Base-by-base conservation (phyloP, 2,797 vertebrate species). In the Sebastes minor region DNA sequence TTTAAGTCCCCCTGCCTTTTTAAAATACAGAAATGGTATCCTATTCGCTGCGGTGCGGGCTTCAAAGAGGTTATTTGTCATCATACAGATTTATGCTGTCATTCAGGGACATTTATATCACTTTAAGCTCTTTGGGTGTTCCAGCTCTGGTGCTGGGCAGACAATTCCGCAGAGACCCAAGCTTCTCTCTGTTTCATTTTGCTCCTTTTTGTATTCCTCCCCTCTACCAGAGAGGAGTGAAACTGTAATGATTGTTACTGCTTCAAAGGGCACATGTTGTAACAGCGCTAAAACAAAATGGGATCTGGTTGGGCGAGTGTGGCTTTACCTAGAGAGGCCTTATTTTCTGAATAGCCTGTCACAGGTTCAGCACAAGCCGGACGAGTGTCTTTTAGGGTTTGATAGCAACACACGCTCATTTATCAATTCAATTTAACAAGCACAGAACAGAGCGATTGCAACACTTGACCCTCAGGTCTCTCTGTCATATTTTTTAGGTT, bases 11-110 rank as follows among this genome's bases (percentile, higher is more conserved):
- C 32, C 61, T 83, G 82, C 78, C 80, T 86, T 93, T 93, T 92
- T 91, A 86, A 94, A 94, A 93, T 88, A 92, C 87, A 89, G 88
- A 94, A 91, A 91, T 87, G 88, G 88, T 92, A 94, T 94, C 94
- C 93, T 83, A 93, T 95, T 95, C 20, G 91, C 92, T 78, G 90
- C 78, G 86, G 86, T 93, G 64, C 71, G 5, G 86, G 89, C 93
- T 95, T 95, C 93, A 95, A 94, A 95, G 92, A 93, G 91, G 93
- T 93, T 94, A 95, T 96, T 95, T 95, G 93, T 95, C 94, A 95
- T 93, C 89, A 84, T 90, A 78, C 90, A 92, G 93, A 96, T 95
- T 95, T 94, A 93, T 89, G 86, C 94, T 93, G 93, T 94, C 94
- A 95, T 93, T 95, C 92, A 91, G 91, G 91, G 90, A 94, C 94